Base-by-base conservation (phyloP, 2,888 invertebrate species). In the Tipula vernalis region DNA sequence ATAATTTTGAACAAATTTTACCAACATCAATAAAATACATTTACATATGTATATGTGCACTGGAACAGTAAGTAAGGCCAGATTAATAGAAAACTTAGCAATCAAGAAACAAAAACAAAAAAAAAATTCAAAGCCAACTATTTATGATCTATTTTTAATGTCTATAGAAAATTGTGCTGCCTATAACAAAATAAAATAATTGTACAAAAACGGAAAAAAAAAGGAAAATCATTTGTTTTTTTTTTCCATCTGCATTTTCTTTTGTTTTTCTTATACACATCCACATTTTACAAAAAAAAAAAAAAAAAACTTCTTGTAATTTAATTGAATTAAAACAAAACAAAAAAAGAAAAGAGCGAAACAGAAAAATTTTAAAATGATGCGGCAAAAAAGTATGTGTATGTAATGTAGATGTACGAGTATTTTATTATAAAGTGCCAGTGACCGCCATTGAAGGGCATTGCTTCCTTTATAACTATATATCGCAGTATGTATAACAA, bases 391-490 rank as follows among this genome's bases (percentile, higher is more conserved):
- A 71, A 71, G 71, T 28, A 71, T 57, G 15, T 57, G 15, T 15
- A 15, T 57, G 51, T 57, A 57, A 57, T 28, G 28, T 51, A 39
- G 6, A 51, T 51, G 51, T 51, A 71, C n/a, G n/a, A n/a, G n/a
- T n/a, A n/a, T n/a, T n/a, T n/a, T 71, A 71, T 71, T 12, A 71
- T 71, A 28, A 71, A 71, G 71, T 71, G 71, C 71, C 71, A 71
- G 71, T 71, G 71, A 71, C 71, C 71, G 71, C 71, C 71, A 71
- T 71, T 71, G 71, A 71, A 71, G 71, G 71, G 71, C 71, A 71
- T 71, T 71, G 71, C 71, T 71, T 71, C 71, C 71, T 71, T 71
- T 71, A 71, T 71, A 71, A 71, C 28, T 71, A 71, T 28, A 71
- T 51, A 51, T 28, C 28, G 28, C 28, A 51, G n/a, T 71, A 71